Percentiles rank a stretch among this genome's conserved stretches.
These are phyloP conservation scores for Zoanthus sansibaricus DNA, from an alignment of 92 coral and sea anemone genomes.

Conservation along the genomic window DNA sequence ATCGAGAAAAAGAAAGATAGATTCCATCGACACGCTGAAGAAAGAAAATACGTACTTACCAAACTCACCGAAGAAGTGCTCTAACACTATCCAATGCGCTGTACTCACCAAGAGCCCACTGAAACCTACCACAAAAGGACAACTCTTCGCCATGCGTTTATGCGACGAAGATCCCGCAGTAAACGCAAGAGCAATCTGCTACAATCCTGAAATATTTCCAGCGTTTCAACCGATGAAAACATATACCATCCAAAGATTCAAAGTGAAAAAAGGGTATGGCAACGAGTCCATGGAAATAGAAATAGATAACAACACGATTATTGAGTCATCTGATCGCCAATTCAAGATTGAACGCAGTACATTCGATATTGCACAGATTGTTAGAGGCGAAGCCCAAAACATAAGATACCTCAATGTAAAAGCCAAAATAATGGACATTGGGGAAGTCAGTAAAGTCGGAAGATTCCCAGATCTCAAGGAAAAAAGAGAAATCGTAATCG, in stretches of 20 bases:
- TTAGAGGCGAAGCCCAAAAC: constrained; percentile 43
- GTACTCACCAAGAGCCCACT: too few relatives aligned
- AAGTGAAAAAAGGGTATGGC: constrained; percentile 20
- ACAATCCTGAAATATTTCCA: not conserved
- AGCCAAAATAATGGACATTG: constrained; percentile 31
- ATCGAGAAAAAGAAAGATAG: too few relatives aligned
- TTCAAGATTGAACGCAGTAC: constrained; percentile 30
- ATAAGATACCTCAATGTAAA: constrained; percentile 37
- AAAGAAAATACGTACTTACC: too few relatives aligned
- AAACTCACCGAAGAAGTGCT: too few relatives aligned
- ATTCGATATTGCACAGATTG: constrained; percentile 17
- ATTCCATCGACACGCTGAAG: too few relatives aligned
- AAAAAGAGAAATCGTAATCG: constrained; percentile 36
- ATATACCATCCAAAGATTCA: constrained; percentile 6
- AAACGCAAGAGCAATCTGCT: constrained; percentile 30
- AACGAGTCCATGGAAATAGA: constrained; percentile 8
- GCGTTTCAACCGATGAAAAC: constrained; percentile 27
- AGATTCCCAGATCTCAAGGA: not conserved
- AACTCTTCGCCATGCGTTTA: constrained; percentile 33
- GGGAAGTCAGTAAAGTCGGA: constrained; percentile 31
- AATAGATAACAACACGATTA: constrained; percentile 3
- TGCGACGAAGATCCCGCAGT: not conserved
- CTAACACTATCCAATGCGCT: too few relatives aligned
- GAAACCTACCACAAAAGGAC: too few relatives aligned
- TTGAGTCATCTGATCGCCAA: not conserved